Evolutionary conservation across 1,140 invertebrate species (phyloP).

Genomic region (Drosophila parvula): DNA sequence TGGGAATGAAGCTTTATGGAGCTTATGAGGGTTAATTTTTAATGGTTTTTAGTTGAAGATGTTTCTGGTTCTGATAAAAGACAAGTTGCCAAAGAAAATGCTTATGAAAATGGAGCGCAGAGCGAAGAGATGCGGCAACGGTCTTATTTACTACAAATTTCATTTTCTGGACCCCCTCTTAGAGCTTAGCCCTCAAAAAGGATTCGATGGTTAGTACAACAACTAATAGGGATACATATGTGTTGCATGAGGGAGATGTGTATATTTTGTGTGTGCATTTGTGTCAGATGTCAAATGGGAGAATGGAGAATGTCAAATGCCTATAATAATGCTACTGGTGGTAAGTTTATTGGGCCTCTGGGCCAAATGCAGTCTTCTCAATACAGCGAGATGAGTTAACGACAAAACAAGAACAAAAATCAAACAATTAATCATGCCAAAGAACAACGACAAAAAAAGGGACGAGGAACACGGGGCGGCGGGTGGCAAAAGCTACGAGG

Average conservation of each 20-base stretch:
- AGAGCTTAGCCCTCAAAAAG: no score
- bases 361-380: constrained; percentile 27
- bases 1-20: no score
- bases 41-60: no score
- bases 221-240: constrained; percentile 16
- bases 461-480: constrained; percentile 2
- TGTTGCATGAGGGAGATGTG: constrained; percentile 27
- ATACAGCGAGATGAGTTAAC: constrained; percentile 33
- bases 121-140: no score
- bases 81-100: not conserved
- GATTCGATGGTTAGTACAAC: constrained; percentile 30
- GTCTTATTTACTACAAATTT: not conserved
- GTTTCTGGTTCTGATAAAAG: not conserved
- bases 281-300: constrained; percentile 30
- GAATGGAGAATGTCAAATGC: constrained; percentile 37
- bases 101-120: no score
- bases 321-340: constrained; percentile 9
- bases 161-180: not conserved
- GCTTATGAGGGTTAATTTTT: no score
- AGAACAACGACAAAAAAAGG: constrained; percentile 27
- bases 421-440: constrained; percentile 53
- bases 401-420: constrained; percentile 35
- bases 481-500: constrained; percentile 21
- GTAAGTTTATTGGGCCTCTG: constrained; percentile 4
- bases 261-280: constrained; percentile 37